These are phyloP conservation scores for Dryobates pubescens DNA, from an alignment of 2,797 vertebrate species.

Conservation along the genomic window DNA sequence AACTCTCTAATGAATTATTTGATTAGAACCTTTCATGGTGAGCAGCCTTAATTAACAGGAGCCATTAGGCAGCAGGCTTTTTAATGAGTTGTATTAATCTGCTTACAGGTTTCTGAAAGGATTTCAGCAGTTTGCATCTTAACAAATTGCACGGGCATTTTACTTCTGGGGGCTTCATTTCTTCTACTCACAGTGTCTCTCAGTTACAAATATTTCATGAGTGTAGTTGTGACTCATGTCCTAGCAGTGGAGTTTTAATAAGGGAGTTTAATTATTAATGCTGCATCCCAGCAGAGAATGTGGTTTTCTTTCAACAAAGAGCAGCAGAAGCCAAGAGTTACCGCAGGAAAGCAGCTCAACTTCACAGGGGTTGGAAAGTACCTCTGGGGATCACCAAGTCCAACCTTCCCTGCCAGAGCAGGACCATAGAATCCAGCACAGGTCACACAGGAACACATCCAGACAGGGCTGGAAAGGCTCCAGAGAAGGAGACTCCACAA, in stretches of 20 bases:
- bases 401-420: too few species aligned
- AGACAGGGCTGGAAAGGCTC: too few species aligned
- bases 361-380: neutral
- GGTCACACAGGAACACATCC: too few species aligned
- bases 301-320: constrained; percentile 68
- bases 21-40: constrained; percentile 44
- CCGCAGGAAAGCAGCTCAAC: constrained; percentile 25
- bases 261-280: constrained; percentile 75
- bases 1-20: constrained; percentile 38
- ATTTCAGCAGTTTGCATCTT: constrained; percentile 39
- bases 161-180: constrained; percentile 26
- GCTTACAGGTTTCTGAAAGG: constrained; percentile 37
- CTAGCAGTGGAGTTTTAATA: constrained; percentile 45
- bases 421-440: too few species aligned
- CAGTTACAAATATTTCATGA: constrained; percentile 71
- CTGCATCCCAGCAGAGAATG: constrained; percentile 2
- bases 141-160: constrained; percentile 38
- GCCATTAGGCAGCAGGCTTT: constrained; percentile 28
- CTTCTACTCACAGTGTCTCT: constrained; percentile 33
- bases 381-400: too few species aligned
- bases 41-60: constrained; percentile 59
- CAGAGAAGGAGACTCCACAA: too few species aligned
- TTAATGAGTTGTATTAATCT: constrained; percentile 42
- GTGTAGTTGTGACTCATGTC: constrained; percentile 64
- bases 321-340: constrained; percentile 17